Evolutionary conservation across 1,140 invertebrate genomes (phyloP).

Genomic region (Halesus radiatus): DNA sequence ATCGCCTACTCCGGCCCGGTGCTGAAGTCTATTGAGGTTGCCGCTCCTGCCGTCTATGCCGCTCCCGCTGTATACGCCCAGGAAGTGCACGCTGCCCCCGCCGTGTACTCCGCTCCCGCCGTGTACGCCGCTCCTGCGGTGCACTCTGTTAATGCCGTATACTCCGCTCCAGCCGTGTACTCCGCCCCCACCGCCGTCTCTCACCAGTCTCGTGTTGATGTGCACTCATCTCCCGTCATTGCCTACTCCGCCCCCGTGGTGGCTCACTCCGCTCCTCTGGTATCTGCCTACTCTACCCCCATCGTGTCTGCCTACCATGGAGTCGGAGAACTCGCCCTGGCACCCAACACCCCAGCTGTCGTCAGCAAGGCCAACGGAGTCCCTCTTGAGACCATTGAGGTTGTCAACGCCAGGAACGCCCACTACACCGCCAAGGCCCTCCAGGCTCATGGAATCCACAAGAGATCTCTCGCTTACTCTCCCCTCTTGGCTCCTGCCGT

Average conservation of each 20-base stretch:
- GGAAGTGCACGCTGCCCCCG: conserved; percentile 36
- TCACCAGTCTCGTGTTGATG: conserved; percentile 32
- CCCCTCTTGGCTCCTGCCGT: conserved; percentile 57
- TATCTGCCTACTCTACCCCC: conserved; percentile 46
- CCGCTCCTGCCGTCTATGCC: conserved; percentile 58
- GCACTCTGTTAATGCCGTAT: conserved; percentile 57
- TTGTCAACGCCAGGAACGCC: conserved; percentile 66
- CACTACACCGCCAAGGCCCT: conserved; percentile 62
- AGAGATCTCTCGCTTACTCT: conserved; percentile 64
- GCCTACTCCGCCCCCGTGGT: conserved; percentile 50
- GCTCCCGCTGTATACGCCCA: conserved; percentile 59
- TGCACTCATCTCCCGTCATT: conserved; percentile 49
- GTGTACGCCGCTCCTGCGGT: conserved; percentile 56
- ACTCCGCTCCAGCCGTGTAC: conserved; percentile 47
- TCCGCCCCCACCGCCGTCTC: conserved; percentile 55
- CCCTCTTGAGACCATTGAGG: conserved; percentile 66
- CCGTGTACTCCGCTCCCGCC: conserved; percentile 60
- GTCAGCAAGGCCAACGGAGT: conserved; percentile 47
- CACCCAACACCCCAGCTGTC: conserved; percentile 58
- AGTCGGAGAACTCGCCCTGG: conserved; percentile 59
- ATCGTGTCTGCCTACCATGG: conserved; percentile 47
- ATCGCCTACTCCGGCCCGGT: conserved; percentile 57
- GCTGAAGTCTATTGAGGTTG: conserved; percentile 39
- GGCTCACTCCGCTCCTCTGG: conserved; percentile 40
- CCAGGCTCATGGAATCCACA: conserved; percentile 60